Base-by-base conservation (phyloP, 2,888 invertebrate species). In the Tenodera sinensis region DNA sequence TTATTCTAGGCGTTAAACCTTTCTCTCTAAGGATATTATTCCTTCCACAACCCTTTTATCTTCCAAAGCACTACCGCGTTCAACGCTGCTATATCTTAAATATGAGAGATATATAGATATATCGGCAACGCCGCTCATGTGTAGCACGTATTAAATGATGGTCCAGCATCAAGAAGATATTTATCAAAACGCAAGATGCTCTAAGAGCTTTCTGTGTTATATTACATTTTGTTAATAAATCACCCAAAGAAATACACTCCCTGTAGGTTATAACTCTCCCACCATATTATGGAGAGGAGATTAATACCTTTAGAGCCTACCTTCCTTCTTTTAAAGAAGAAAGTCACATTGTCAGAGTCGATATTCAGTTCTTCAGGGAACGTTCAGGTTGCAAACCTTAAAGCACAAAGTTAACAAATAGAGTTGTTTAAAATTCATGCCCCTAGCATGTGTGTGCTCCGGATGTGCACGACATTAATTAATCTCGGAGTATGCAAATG, bases 81-180 rank as follows among this genome's bases (percentile, higher is more conserved):
- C 25, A 28, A 71, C 15, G 71, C 15, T 28, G 71, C 86, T 71
- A 15, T 82, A 34, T 87, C 87, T 87, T 83, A 83, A 87, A 87
- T 34, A 83, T 82, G 83, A 87, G 87, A 87, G 87, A 42, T 87
- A 87, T 87, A 87, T 87, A 87, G 87, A 87, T 87, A 83, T 83
- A 87, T 83, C 81, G 28, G 86, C 28, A 54, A 86, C 81, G 86
- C 28, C 81, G 83, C 83, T 87, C 87, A 87, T 83, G 82, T 87
- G 87, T 87, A 42, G 87, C 87, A 87, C 87, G 87, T 87, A 87
- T 83, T 87, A 83, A 83, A 87, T 87, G 81, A 87, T 87, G 83
- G 42, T 42, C 83, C 14, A 83, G 87, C 87, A 71, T 87, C 87
- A 83, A 87, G 83, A 42, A 87, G 87, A 87, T 87, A 87, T 87